Conservation (phyloP, 2,888 invertebrate genomes). For the Perizoma affinitatum region DNA sequence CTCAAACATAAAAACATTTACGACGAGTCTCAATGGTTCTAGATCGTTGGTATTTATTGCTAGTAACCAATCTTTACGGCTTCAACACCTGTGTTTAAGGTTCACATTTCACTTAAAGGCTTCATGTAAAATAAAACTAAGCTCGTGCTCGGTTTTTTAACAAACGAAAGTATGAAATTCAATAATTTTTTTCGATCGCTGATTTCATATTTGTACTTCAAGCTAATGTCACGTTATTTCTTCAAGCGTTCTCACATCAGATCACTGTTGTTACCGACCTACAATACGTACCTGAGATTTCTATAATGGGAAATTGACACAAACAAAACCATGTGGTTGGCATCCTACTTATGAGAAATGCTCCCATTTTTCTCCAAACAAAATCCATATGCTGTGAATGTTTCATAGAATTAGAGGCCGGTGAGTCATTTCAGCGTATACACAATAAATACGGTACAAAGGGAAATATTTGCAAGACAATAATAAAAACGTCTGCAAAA, state of each 20-base stretch:
- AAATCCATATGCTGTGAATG: constrained; percentile 64
- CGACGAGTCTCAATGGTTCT: constrained; percentile 3
- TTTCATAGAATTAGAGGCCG: constrained; percentile 49
- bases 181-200: too few species aligned
- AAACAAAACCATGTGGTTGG: constrained; percentile 48
- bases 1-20: constrained; percentile 17
- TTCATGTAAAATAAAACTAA: constrained; percentile 8
- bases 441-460: constrained; percentile 45
- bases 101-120: constrained; percentile 2
- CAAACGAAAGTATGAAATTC: neutral
- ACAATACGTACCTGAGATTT: constrained; percentile 48
- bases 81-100: constrained; percentile 16
- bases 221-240: neutral
- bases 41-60: constrained; percentile 5
- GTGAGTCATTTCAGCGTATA: constrained; percentile 61
- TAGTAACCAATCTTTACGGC: constrained; percentile 10
- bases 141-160: neutral
- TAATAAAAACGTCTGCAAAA: constrained; percentile 46
- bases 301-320: constrained; percentile 47
- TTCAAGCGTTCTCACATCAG: neutral
- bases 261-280: constrained; percentile 30
- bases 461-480: constrained; percentile 56
- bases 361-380: constrained; percentile 62
- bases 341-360: constrained; percentile 52
- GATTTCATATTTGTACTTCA: too few species aligned